Base-by-base conservation (phyloP, 2,797 vertebrate species). In the Spheniscus humboldti region DNA sequence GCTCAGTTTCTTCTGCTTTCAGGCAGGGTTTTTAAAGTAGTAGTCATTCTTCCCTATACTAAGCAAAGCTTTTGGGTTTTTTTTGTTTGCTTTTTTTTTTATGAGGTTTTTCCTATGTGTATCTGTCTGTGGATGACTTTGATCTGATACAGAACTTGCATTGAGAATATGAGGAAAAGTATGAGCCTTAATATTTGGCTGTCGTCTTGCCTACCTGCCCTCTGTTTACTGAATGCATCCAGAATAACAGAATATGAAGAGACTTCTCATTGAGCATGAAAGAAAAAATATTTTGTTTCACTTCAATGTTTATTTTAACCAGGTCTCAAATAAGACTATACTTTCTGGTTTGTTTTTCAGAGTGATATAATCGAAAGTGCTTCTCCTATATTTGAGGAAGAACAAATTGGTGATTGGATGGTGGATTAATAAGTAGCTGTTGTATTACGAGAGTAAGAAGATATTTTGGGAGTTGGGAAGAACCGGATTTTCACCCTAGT, bases 401-500 rank as follows among this genome's bases (percentile, higher is more conserved):
- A 94, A 82, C 87, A 43, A 94, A 90, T 57, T 69, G 67, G 79
- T 81, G 90, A 89, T 96, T 97, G 97, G 84, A 97, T 96, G 96
- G 96, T 97, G 95, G 94, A 95, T 97, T 96, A 97, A 96, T 76
- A 94, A 95, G 73, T 79, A 81, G 74, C 69, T 62, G 25, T 86
- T 92, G 86, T 96, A 89, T 88, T 97, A 86, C 95, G 45, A 94
- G 86, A 86, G 83, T 95, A 91, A 95, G 80, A 91, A 95, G 79
- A 86, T 94, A 95, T 88, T 95, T 93, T 93, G 73, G 73, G 88
- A 96, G 94, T 95, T 94, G 94, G 90, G 92, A 95, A 95, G 90
- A 93, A 96, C 87, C 91, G 92, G 94, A 97, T 98, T 98, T 98
- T 98, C 98, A 98, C 97, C 98, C 98, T 98, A 98, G 96, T 98